Percentiles rank a stretch among this genome's conserved stretches.
Conservation (phyloP, 2,888 invertebrate genomes). For the Lasius fuliginosus region DNA sequence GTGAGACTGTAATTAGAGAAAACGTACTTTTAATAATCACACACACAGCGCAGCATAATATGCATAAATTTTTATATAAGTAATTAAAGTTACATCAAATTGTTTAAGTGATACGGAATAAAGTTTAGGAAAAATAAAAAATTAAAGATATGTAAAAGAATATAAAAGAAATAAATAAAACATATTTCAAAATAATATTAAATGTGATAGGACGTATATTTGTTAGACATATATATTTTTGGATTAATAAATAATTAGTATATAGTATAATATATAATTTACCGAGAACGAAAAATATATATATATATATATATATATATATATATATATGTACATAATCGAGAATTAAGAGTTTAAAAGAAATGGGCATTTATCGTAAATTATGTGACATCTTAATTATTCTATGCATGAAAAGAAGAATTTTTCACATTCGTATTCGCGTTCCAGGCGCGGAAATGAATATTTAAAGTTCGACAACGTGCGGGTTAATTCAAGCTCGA, state of each 20-base stretch:
- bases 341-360: background rate
- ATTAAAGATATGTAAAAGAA: background rate
- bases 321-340: background rate
- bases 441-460: background rate
- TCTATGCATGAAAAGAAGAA: background rate
- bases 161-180: background rate
- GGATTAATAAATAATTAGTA: constrained; percentile 1
- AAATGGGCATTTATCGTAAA: background rate
- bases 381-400: constrained; percentile 1
- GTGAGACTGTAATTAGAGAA: background rate
- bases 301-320: background rate
- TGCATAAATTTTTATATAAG: background rate
- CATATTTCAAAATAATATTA: background rate
- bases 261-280: background rate
- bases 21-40: constrained; percentile 9
- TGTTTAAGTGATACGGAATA: background rate
- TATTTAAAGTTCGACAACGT: constrained; percentile 22
- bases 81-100: background rate
- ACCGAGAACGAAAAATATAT: background rate
- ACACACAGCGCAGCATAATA: background rate
- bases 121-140: background rate
- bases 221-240: background rate
- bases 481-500: constrained; percentile 33
- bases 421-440: background rate
- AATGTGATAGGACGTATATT: background rate